Base-by-base conservation (phyloP, 2,888 invertebrate genomes). In the Gonocerus acuteangulatus region DNA sequence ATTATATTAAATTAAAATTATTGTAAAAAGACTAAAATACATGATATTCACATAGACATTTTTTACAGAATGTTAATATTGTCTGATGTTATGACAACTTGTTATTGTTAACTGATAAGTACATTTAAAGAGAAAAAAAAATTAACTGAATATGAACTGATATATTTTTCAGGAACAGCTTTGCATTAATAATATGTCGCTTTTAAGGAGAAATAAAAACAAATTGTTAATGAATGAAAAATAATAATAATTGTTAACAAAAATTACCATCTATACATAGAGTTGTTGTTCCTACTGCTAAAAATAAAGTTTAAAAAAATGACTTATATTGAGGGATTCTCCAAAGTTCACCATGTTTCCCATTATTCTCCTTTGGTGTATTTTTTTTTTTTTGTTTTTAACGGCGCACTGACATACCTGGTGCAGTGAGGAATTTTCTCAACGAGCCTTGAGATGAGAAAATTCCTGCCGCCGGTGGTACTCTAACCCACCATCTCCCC, bases 211-310 rank as follows among this genome's bases (percentile, higher is more conserved):
- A 27, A 9, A 6, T 6, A 27, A 27, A 27, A 9, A 27, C 4
- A 27, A 27, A 6, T 27, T 49, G 32, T 49, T 49, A 18, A 32
- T n/a, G 32, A 32, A 18, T 32, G 19, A 18, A 49, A 32, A 27
- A 18, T 49, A 32, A 32, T 49, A 32, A 34, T 48, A n/a, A 48
- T 21, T 16, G 51, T 34, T 34, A 32, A 42, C 27, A 21, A 39
- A 51, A 44, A 18, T 60, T 36, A 22, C 27, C 32, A 60, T 49
- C 21, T 39, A 51, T 60, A 9, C 27, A 27, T 27, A 48, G 45
- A 51, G 42, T 60, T 65, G 63, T 65, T 65, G 65, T 65, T 65
- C 65, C 65, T 65, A 63, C 60, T 63, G 65, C 65, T 27, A 9
- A 27, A 27, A 27, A 27, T 27, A 27, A 27, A 27, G 27, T 27